These are phyloP conservation scores for Myxocyprinus asiaticus DNA, from an alignment of 2,113 vertebrate species.

Conservation along the genomic window DNA sequence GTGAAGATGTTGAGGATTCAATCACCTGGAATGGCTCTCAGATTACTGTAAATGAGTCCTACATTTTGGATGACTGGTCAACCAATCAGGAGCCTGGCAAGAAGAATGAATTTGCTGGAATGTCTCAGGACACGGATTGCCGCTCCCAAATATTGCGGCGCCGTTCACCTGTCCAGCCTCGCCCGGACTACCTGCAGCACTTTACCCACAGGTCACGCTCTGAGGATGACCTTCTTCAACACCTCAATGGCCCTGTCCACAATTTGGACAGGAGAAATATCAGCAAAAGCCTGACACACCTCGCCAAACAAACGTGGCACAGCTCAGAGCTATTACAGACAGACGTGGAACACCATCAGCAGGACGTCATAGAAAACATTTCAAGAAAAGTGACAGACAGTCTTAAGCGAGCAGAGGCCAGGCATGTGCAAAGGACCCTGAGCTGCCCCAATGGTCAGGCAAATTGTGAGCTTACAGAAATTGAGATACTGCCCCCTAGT, in stretches of 20 bases:
- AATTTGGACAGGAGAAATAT: constrained; percentile 6
- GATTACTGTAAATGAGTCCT: constrained; percentile 48
- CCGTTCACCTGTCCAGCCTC: constrained; percentile 76
- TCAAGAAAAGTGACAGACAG: constrained; percentile 54
- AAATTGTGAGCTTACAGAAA: constrained; percentile 52
- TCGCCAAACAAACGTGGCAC: constrained; percentile 51
- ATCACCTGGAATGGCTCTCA: constrained; percentile 52
- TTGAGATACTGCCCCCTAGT: constrained; percentile 49
- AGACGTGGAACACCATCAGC: neutral
- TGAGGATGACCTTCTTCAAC: constrained; percentile 85
- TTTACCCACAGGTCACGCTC: constrained; percentile 83
- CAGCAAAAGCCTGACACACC: constrained; percentile 81
- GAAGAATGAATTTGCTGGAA: neutral
- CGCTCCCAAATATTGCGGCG: constrained; percentile 76
- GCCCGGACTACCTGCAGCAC: constrained; percentile 64
- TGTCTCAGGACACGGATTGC: constrained; percentile 59
- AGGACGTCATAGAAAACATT: constrained; percentile 22
- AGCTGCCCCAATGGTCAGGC: constrained; percentile 1
- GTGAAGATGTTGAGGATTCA: constrained; percentile 67
- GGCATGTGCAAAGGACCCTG: constrained; percentile 29
- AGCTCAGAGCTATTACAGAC: constrained; percentile 43
- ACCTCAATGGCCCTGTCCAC: constrained; percentile 51
- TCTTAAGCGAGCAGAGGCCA: constrained; percentile 53
- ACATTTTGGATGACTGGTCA: constrained; percentile 5
- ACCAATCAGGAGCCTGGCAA: constrained; percentile 20